Conservation (phyloP, 2,797 vertebrate genomes). For the Eidolon dupreanum region DNA sequence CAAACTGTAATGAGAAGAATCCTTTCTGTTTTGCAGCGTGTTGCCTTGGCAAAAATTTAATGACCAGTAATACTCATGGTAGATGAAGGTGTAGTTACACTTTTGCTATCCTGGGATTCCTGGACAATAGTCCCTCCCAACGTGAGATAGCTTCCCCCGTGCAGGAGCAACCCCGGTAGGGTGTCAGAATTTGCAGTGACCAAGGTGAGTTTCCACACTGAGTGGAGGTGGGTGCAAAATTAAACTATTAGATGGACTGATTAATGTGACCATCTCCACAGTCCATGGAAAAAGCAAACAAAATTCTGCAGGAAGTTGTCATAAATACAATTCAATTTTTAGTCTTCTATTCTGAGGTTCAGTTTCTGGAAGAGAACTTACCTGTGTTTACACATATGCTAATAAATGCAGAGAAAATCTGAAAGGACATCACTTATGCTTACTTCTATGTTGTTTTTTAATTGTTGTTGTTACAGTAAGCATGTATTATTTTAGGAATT, state of each 20-base stretch:
- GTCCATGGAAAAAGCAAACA: background rate
- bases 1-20: background rate
- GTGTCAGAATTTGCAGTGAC: background rate
- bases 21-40: background rate
- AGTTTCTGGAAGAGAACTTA: background rate
- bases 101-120: background rate
- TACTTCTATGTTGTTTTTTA: background rate
- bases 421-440: background rate
- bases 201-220: background rate
- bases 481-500: background rate
- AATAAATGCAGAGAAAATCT: background rate
- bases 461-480: background rate
- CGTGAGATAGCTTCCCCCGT: background rate
- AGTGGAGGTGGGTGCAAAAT: background rate
- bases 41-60: background rate
- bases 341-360: background rate
- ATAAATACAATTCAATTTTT: background rate
- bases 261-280: background rate
- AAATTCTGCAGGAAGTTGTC: background rate
- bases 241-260: background rate
- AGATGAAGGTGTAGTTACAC: background rate
- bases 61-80: background rate
- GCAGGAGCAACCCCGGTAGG: background rate
- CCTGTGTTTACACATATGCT: background rate
- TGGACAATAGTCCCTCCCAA: background rate